Base-by-base conservation (phyloP, 2,113 vertebrate species). In the Lophura nycthemera region DNA sequence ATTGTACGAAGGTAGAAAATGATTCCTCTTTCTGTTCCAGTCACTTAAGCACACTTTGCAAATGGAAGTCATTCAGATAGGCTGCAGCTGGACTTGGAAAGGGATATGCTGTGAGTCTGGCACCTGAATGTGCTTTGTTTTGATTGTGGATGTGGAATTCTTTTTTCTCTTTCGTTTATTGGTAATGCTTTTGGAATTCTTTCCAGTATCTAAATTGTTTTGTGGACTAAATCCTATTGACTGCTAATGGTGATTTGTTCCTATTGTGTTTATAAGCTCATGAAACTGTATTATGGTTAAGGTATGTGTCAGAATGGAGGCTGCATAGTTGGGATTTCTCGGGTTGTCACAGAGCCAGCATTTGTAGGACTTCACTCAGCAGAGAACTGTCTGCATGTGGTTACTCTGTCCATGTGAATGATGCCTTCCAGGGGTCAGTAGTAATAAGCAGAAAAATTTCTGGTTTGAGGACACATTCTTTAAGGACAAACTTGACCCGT, bases 301-400 rank as follows among this genome's bases (percentile, higher is more conserved):
- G n/a, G 11, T 6, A 0, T 4, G 3, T 27, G 30, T 77, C 2
- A 0, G 32, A 25, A 29, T 32, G 61, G 27, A 13, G 57, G 2
- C 22, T 59, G 54, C 3, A 2, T 12, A 3, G 18, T 0, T 50
- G 66, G 66, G 32, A 3, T 18, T 13, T 21, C 56, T 79, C 38
- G 36, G 74, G 32, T 5, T 56, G 45, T 40, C 21, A 38, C 3
- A 63, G 5, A 52, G 30, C 10, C 42, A 50, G 38, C 11, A 1
- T 17, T 19, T 57, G 61, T 5, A 38, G 72, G 47, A 12, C 16
- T 8, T 4, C n/a, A 4, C 63, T 76, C 38, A 6, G 64, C 8
- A 73, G 42, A 82, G 64, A 65, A 8, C 77, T 19, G 32, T 8
- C 3, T 6, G 7, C 1, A 2, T 0, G 2, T 24, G 8, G 3